A percentile compares a stretch with the other conserved stretches of the same genome.
Evolutionary conservation across 2,113 vertebrate species (phyloP).

Genomic region (Ctenomys sociabilis): DNA sequence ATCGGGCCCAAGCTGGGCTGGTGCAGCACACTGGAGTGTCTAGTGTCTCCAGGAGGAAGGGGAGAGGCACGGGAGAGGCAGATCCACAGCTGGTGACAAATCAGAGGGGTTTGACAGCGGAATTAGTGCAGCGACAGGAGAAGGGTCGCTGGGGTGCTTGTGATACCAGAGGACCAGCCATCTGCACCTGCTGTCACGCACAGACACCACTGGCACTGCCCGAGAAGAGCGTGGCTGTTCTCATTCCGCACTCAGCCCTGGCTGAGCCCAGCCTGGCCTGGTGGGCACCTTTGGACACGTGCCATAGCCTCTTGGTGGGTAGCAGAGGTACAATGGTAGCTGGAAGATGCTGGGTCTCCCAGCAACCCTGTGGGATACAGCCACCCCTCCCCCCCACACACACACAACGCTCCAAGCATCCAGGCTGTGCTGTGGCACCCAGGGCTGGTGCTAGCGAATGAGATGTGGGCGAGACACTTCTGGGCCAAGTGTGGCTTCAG

Average conservation of each 20-base stretch:
- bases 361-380: not conserved
- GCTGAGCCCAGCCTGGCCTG: too few species aligned
- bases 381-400: too few species aligned
- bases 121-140: rapidly evolving
- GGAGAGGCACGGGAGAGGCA: rapidly evolving
- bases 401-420: not conserved
- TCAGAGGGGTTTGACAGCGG: not conserved
- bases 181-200: too few species aligned
- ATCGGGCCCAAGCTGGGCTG: not conserved
- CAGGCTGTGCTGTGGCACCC: not conserved
- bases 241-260: not conserved
- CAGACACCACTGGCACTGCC: too few species aligned
- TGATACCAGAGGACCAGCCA: rapidly evolving
- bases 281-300: rapidly evolving
- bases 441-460: rapidly evolving
- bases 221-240: rapidly evolving
- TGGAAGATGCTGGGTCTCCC: not conserved
- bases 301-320: rapidly evolving
- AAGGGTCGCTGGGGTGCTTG: not conserved
- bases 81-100: not conserved
- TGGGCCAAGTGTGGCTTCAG: not conserved
- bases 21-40: rapidly evolving
- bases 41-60: rapidly evolving
- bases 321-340: too few species aligned
- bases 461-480: not conserved